Base-by-base conservation (phyloP, 2,797 vertebrate genomes). In the Gadopsis bispinosus region DNA sequence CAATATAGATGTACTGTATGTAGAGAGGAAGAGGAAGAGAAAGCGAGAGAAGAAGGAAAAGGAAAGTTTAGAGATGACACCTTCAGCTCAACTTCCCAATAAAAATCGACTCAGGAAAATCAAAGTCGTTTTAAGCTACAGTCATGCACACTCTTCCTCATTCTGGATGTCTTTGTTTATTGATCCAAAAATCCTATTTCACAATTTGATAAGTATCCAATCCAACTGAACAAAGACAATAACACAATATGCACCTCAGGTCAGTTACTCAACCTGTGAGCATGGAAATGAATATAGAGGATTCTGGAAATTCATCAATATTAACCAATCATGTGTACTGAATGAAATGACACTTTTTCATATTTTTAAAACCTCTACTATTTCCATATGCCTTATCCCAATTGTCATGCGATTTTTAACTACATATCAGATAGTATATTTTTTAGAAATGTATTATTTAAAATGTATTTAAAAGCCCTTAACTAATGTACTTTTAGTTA, bases 161-260 rank as follows among this genome's bases (percentile, higher is more conserved):
- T 69, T 61, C 55, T 16, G 8, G 19, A 65, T 72, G 33, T 65
- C 67, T 80, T 75, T 87, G 80, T 78, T 75, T 83, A 80, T 87
- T 88, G 87, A 91, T 86, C 81, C 79, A 75, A 75, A 89, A 90
- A 87, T 85, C 58, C 63, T 37, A 91, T 90, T 88, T 90, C 80
- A 89, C 83, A 87, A 83, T 75, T 83, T 81, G 79, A 79, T 88
- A 77, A 77, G 71, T 79, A 82, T 84, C 54, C 67, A 76, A 60
- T 86, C 85, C 70, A 73, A 80, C 39, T 83, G 79, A 85, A 85
- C 59, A 83, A 83, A 88, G 82, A 81, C 61, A 80, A 75, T 77
- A 83, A 88, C 81, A 81, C 61, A 80, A 75, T 77, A 79, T 59
- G 45, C 51, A 66, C 58, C 19, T 50, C 39, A 14, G 70, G 69